A percentile compares a stretch with the other conserved stretches of the same genome.
phyloP scores from a whole-genome alignment of 2,888 invertebrate genomes.

The Dasypolia templi region DNA sequence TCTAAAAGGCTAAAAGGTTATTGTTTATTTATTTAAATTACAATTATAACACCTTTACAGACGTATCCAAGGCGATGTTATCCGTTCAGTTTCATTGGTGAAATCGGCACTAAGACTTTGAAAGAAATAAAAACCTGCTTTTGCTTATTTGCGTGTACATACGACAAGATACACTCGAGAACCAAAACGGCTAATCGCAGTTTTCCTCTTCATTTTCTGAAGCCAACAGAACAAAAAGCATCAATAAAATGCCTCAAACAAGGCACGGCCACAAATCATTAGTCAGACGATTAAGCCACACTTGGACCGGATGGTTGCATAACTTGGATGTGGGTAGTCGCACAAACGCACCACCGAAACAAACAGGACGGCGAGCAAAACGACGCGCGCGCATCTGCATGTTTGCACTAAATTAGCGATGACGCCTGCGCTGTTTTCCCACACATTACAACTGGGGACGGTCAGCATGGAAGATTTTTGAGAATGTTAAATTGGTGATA shows the following conservation, averaged over 20 bases:
- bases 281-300: constrained; percentile 44
- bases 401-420: constrained; percentile 86
- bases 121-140: not conserved
- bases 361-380: constrained; percentile 71
- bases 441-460: constrained; percentile 77
- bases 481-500: not conserved
- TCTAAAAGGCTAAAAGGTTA: too few relatives aligned
- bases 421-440: constrained; percentile 85
- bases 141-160: not conserved
- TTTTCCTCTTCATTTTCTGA: constrained; percentile 11
- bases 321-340: constrained; percentile 56
- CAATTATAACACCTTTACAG: too few relatives aligned
- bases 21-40: too few relatives aligned
- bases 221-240: constrained; percentile 6
- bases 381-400: constrained; percentile 78
- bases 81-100: too few relatives aligned
- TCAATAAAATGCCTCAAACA: not conserved
- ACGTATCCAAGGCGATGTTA: too few relatives aligned
- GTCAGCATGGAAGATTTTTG: constrained; percentile 68
- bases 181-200: not conserved
- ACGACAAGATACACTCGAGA: not conserved
- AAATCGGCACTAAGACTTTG: too few relatives aligned
- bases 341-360: constrained; percentile 53
- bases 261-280: constrained; percentile 19
- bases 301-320: constrained; percentile 63